Base-by-base conservation (phyloP, 2,888 invertebrate genomes). In the Leucozona laternaria region DNA sequence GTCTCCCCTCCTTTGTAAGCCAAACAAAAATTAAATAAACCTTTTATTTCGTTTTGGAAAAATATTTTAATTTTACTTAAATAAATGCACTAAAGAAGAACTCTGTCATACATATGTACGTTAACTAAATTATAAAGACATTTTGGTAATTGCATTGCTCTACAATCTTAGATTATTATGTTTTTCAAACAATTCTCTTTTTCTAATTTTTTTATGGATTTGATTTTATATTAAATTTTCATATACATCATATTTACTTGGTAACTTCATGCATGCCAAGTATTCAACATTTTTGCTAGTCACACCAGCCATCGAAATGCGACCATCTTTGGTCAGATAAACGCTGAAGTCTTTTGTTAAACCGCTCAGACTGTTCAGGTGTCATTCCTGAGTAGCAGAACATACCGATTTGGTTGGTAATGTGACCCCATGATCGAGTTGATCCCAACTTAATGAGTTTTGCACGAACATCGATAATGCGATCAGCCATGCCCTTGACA, bases 401-500 rank as follows among this genome's bases (percentile, higher is more conserved):
- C 99, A 99, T 99, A 92, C 99, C 99, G 92, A 99, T 99, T 94
- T 99, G 99, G 93, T 99, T 96, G 78, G 98, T 98, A 92, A 99
- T 98, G 92, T 99, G 99, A 79, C 95, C 93, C 99, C 99, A 99
- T 91, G 96, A 94, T 70, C 93, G 94, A 34, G 94, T 93, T 79
- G 97, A 98, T 70, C 99, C 99, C 90, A 96, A 95, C 89, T 96
- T 96, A 90, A 95, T 94, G 89, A 99, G 94, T 89, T 95, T 93
- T 15, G 94, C 93, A 87, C 99, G 95, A 93, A 99, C 97, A 13
- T 94, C 93, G 91, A 99, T 99, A 91, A 99, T 99, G 88, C 99
- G 96, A 92, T 99, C 98, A 22, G 99, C 99, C 99, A 99, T 99
- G 76, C 93, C 94, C 93, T 99, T 99, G 0, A 99, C 99, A 92